phyloP scores from a whole-genome alignment of 1,140 invertebrate genomes.

The Papilio polytes region DNA sequence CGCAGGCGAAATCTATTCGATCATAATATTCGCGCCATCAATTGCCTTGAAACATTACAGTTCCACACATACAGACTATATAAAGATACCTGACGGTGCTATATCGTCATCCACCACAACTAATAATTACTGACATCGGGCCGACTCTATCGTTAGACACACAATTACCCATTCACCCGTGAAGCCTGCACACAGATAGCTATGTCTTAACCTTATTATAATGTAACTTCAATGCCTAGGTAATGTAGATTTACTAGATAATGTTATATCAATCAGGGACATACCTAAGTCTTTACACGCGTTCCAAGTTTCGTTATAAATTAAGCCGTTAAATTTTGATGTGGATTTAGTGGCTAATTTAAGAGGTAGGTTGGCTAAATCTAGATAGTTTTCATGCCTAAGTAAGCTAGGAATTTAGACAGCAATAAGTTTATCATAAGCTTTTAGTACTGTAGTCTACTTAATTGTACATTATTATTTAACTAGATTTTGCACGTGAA shows the following conservation, averaged over 20 bases:
- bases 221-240: slow-evolving; percentile 39
- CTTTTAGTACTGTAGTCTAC: background rate
- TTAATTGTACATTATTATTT: background rate
- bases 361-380: background rate
- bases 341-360: slow-evolving; percentile 9
- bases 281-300: slow-evolving; percentile 37
- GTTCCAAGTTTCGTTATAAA: slow-evolving; percentile 38
- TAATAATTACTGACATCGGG: slow-evolving; percentile 52
- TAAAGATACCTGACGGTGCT: slow-evolving; percentile 39
- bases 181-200: slow-evolving; percentile 42
- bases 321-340: slow-evolving; percentile 38
- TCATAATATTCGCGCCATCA: slow-evolving; percentile 36
- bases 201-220: slow-evolving; percentile 39
- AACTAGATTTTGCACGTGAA: too few species aligned
- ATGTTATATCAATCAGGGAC: slow-evolving; percentile 39
- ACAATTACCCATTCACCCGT: slow-evolving; percentile 56
- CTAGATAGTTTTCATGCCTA: slow-evolving; percentile 29
- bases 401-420: slow-evolving; percentile 19
- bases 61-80: slow-evolving; percentile 13
- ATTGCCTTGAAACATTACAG: slow-evolving; percentile 37
- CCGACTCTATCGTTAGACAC: slow-evolving; percentile 44
- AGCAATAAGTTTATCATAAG: background rate
- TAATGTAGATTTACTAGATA: slow-evolving; percentile 40
- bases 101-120: slow-evolving; percentile 44
- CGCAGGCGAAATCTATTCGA: background rate